Conservation (phyloP, 2,113 vertebrate species). For the Hyaena hyaena region DNA sequence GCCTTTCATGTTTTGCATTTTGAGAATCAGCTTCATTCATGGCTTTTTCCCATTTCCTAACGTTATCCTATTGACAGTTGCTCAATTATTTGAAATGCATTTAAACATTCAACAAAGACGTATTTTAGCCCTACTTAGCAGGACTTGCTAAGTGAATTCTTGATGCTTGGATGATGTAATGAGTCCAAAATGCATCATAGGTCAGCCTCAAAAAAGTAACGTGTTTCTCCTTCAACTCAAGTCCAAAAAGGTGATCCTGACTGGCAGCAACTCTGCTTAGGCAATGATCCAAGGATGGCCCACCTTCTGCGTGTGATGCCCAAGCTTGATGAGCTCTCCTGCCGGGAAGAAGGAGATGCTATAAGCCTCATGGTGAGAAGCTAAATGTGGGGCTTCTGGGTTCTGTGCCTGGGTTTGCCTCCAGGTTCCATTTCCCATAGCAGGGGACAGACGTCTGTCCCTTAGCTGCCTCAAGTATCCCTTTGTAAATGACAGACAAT, state of each 20-base stretch:
- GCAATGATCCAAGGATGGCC: accelerated
- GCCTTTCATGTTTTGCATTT: accelerated
- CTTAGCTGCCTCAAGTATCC: not conserved
- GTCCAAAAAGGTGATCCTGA: too few relatives aligned
- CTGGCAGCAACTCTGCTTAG: not conserved
- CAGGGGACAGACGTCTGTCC: accelerated
- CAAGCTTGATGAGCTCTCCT: accelerated
- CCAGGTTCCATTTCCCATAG: accelerated
- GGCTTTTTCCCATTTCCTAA: not conserved
- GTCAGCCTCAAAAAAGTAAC: not conserved
- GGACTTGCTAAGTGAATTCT: not conserved
- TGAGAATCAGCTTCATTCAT: not conserved
- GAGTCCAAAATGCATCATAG: not conserved
- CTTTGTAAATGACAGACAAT: accelerated
- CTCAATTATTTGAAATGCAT: not conserved
- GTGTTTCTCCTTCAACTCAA: not conserved
- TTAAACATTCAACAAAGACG: not conserved
- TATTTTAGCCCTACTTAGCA: not conserved
- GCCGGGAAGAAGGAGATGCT: not conserved
- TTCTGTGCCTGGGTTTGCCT: accelerated
- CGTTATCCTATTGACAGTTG: too few relatives aligned
- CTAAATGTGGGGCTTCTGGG: accelerated
- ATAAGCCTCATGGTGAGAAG: accelerated
- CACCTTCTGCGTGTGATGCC: accelerated
- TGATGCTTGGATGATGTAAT: not conserved